Percentiles rank a stretch among this genome's conserved stretches.
phyloP scores from a whole-genome alignment of 2,888 invertebrate species.

The Ichneumoninae sp. region DNA sequence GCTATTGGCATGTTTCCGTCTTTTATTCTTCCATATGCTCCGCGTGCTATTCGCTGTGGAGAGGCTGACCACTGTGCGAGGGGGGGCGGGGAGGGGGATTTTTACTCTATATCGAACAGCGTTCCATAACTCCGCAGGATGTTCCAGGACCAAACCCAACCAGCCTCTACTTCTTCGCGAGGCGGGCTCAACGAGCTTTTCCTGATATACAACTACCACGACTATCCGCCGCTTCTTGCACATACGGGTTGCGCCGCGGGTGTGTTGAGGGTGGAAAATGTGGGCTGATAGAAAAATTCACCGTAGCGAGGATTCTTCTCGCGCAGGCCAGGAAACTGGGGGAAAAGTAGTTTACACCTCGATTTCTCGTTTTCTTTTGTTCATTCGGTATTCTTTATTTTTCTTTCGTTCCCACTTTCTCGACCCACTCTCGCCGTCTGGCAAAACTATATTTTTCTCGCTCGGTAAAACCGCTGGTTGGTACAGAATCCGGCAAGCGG shows the following conservation, averaged over 20 bases:
- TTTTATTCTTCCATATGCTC: not conserved
- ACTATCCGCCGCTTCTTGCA: not conserved
- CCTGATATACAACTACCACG: slow-evolving; percentile 30
- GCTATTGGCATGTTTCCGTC: not conserved
- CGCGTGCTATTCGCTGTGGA: not conserved
- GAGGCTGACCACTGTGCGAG: not conserved
- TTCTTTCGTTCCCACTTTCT: slow-evolving; percentile 25
- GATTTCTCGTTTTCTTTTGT: slow-evolving; percentile 34
- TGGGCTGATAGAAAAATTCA: slow-evolving; percentile 36
- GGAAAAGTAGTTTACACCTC: slow-evolving; percentile 42
- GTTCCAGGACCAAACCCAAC: slow-evolving; percentile 24
- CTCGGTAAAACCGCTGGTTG: slow-evolving; percentile 46
- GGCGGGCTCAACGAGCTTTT: slow-evolving; percentile 43
- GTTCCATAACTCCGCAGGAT: slow-evolving; percentile 34
- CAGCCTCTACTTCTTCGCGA: slow-evolving; percentile 41
- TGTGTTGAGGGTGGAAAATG: slow-evolving; percentile 41
- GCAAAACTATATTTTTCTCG: slow-evolving; percentile 58
- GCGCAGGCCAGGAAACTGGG: slow-evolving; percentile 17
- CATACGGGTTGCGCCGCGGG: not conserved
- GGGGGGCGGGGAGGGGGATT: too few relatives aligned
- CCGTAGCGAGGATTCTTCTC: slow-evolving; percentile 14
- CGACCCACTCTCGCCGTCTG: not conserved
- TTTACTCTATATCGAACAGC: slow-evolving; percentile 4
- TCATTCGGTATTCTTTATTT: slow-evolving; percentile 3
- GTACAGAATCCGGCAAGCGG: slow-evolving; percentile 51